phyloP scores from a whole-genome alignment of 2,888 invertebrate genomes.

The Drosophila tanythrix region DNA sequence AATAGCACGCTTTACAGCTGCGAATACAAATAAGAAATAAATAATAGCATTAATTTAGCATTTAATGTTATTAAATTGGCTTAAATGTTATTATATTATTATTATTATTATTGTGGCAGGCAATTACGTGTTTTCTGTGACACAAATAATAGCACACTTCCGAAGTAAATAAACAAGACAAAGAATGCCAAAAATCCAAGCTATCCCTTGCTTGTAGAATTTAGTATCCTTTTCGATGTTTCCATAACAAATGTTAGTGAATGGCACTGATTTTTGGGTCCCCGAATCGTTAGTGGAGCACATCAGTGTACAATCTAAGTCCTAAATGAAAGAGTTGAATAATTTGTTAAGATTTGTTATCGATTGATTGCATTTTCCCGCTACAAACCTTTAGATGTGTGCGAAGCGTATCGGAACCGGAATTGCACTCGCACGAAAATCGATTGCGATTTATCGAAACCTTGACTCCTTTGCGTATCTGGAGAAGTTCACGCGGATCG shows the following conservation, averaged over 20 bases:
- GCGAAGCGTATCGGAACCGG: rapidly evolving
- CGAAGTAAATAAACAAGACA: rapidly evolving
- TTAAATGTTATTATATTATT: too few species aligned
- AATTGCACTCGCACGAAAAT: conserved; percentile 8
- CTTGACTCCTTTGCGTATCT: rapidly evolving
- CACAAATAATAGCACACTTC: too few species aligned
- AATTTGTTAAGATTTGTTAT: not conserved
- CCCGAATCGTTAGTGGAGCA: not conserved
- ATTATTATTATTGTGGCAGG: too few species aligned
- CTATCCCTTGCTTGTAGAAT: not conserved
- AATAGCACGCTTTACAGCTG: not conserved
- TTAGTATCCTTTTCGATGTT: not conserved
- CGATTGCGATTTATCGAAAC: not conserved
- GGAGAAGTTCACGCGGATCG: not conserved
- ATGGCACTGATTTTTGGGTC: not conserved
- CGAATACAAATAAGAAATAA: not conserved
- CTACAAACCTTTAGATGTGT: not conserved
- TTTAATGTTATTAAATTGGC: not conserved
- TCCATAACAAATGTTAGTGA: rapidly evolving
- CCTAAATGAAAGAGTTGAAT: not conserved
- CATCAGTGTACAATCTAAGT: not conserved
- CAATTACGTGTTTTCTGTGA: too few species aligned
- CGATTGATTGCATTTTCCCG: not conserved
- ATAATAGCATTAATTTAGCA: not conserved
- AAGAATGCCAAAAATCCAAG: rapidly evolving